Conservation (phyloP, 2,888 invertebrate species). For the Conomelus anceps region DNA sequence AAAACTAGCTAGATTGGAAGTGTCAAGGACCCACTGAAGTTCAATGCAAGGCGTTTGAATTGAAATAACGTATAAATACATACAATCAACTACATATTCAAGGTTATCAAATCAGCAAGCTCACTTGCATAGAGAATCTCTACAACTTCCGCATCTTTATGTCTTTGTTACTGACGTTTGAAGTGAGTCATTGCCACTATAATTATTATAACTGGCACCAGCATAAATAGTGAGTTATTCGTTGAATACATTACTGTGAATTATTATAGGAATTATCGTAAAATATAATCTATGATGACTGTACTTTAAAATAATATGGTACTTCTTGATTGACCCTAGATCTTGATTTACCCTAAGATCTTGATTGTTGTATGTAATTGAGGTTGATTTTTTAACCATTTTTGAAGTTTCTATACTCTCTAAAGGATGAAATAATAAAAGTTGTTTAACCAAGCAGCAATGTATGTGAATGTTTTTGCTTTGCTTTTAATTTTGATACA, state of each 20-base stretch:
- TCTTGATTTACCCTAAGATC: too few relatives aligned
- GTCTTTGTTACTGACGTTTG: background rate
- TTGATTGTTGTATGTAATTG: too few relatives aligned
- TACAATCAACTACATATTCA: background rate
- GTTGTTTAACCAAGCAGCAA: too few relatives aligned
- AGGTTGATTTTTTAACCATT: too few relatives aligned
- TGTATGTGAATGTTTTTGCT: too few relatives aligned
- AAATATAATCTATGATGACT: background rate
- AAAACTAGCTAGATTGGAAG: background rate
- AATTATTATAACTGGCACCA: background rate
- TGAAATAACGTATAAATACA: background rate
- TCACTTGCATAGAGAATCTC: background rate
- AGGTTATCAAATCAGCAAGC: background rate
- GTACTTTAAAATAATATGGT: background rate
- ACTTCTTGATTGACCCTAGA: too few relatives aligned
- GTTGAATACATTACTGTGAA: background rate
- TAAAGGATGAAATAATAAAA: too few relatives aligned
- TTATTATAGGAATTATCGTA: background rate
- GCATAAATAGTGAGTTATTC: background rate
- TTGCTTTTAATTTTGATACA: too few relatives aligned
- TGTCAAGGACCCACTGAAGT: background rate
- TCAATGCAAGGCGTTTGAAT: background rate
- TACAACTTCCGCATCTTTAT: background rate
- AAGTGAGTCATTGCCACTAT: background rate
- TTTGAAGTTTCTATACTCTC: too few relatives aligned